These are phyloP conservation scores for Epinephelus coioides DNA, from an alignment of 2,797 vertebrate genomes.

Conservation along the genomic window DNA sequence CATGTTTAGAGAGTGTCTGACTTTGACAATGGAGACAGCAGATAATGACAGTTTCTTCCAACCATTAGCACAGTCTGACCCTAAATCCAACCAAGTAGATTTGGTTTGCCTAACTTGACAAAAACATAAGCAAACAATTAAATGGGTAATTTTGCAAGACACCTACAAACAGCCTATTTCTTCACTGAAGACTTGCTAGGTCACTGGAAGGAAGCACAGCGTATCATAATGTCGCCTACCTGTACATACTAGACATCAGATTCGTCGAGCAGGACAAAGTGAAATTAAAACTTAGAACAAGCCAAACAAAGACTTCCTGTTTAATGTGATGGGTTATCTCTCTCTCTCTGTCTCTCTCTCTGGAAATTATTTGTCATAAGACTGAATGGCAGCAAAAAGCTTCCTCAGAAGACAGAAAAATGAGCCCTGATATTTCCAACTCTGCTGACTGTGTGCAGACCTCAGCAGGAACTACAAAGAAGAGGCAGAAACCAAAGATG, in stretches of 20 bases:
- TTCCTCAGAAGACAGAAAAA: slow-evolving; percentile 61
- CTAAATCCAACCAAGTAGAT: not conserved
- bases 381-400: slow-evolving; percentile 50
- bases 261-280: slow-evolving; percentile 26
- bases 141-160: not conserved
- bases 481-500: slow-evolving; percentile 31
- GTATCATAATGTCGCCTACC: not conserved
- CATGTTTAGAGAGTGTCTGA: not conserved
- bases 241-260: slow-evolving; percentile 5
- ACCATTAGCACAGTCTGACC: not conserved
- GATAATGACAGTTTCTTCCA: no score
- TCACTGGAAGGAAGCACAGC: not conserved
- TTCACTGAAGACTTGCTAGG: slow-evolving; percentile 5
- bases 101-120: no score
- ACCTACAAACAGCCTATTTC: not conserved
- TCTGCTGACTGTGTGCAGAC: slow-evolving; percentile 62
- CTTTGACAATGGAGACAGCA: not conserved
- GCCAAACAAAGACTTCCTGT: slow-evolving; percentile 36
- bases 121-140: not conserved
- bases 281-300: slow-evolving; percentile 25
- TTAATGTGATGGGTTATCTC: slow-evolving; percentile 31
- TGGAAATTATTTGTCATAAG: slow-evolving; percentile 45
- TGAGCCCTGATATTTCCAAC: slow-evolving; percentile 48
- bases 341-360: slow-evolving; percentile 8
- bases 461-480: slow-evolving; percentile 62